phyloP scores from a whole-genome alignment of 2,113 vertebrate genomes.

The Myrmecophaga tridactyla region DNA sequence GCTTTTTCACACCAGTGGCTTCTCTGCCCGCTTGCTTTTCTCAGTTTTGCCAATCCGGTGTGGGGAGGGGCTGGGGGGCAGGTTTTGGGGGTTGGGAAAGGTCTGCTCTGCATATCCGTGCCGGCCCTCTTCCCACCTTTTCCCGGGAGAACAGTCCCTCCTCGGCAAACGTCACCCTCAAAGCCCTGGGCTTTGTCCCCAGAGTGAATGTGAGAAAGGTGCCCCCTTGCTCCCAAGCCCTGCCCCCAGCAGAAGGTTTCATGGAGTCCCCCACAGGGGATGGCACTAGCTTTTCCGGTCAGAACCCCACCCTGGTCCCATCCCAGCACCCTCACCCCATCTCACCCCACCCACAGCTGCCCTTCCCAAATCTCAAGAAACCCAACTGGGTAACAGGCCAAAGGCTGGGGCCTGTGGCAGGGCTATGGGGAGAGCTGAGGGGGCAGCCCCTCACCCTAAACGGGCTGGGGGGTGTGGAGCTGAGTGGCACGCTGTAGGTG shows the following conservation, averaged over 20 bases:
- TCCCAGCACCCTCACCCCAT: not conserved
- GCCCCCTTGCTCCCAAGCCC: not conserved
- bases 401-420: not conserved
- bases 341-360: not conserved
- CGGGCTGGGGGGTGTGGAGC: too few species aligned
- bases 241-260: not conserved
- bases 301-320: not conserved
- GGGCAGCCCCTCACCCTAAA: not conserved
- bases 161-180: slow-evolving; percentile 81
- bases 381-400: not conserved
- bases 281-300: not conserved
- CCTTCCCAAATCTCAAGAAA: not conserved
- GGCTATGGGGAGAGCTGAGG: not conserved
- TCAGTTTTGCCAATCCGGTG: slow-evolving; percentile 45
- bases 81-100: slow-evolving; percentile 55
- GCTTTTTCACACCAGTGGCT: slow-evolving; percentile 64
- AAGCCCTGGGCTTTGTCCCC: slow-evolving; percentile 34
- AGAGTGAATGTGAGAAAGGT: slow-evolving; percentile 35
- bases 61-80: slow-evolving; percentile 1
- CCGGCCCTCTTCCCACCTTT: slow-evolving; percentile 22
- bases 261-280: not conserved
- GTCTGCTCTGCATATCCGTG: slow-evolving; percentile 57
- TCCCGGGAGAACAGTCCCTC: slow-evolving; percentile 79
- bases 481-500: accelerated
- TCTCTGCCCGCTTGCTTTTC: slow-evolving; percentile 36